Evolutionary conservation across 2,113 vertebrate species (phyloP).

Genomic region (Callipepla squamata): DNA sequence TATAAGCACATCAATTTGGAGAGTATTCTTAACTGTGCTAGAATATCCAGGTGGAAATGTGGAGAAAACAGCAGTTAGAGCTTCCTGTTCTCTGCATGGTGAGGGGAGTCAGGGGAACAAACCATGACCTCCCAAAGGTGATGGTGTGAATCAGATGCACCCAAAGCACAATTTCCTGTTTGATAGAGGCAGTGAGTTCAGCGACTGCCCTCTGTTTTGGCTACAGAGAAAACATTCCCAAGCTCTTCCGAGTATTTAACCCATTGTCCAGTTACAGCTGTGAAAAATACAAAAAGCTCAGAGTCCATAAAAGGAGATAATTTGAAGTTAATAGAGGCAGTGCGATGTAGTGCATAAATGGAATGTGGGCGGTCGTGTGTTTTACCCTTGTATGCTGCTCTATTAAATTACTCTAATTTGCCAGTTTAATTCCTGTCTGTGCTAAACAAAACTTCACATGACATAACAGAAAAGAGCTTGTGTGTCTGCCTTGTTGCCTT

Average conservation of each 20-base stretch:
- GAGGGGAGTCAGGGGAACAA: not conserved
- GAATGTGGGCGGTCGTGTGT: not conserved
- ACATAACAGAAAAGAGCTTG: conserved; percentile 11
- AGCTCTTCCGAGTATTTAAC: conserved; percentile 55
- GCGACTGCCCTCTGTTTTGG: not conserved
- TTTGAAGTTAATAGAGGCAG: conserved; percentile 53
- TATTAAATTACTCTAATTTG: conserved; percentile 42
- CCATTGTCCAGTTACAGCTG: conserved; percentile 34
- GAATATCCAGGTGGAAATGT: not conserved
- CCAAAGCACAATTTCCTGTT: conserved; percentile 48
- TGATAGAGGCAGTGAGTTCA: not conserved
- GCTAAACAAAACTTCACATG: conserved; percentile 27
- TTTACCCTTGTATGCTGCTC: conserved; percentile 31
- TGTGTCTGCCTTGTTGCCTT: conserved; percentile 8
- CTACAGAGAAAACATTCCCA: conserved; percentile 45
- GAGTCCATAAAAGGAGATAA: conserved; percentile 66
- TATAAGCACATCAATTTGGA: not conserved
- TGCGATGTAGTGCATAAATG: not conserved
- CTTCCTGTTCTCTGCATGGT: not conserved
- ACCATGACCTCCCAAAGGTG: rapidly evolving
- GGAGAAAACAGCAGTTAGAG: not conserved
- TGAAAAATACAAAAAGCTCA: conserved; percentile 47
- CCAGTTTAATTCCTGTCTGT: conserved; percentile 40
- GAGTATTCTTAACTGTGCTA: not conserved
- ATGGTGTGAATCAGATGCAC: not conserved